Evolutionary conservation across 2,797 vertebrate genomes (phyloP).

Genomic region (Okamejei kenojei): DNA sequence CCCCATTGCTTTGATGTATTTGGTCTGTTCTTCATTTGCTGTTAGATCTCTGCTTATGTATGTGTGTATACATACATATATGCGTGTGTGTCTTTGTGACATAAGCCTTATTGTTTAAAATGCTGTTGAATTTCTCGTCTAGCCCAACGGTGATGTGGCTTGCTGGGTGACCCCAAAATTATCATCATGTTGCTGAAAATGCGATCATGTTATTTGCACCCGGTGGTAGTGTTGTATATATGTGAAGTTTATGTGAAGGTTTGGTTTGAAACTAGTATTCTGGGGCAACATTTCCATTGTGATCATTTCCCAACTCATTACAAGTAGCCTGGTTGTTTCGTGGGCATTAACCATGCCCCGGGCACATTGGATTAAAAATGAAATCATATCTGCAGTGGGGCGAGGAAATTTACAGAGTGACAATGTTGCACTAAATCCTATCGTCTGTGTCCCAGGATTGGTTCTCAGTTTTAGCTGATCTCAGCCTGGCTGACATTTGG

Average conservation of each 20-base stretch:
- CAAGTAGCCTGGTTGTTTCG: not conserved
- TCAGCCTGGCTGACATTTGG: not conserved
- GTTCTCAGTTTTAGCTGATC: not conserved
- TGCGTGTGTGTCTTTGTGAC: not conserved
- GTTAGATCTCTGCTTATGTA: not conserved
- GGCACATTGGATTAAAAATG: not conserved
- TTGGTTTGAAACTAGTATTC: not conserved
- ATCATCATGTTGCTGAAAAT: not conserved
- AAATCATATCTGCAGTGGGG: not conserved
- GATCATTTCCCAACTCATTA: not conserved
- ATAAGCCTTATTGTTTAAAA: constrained; percentile 14
- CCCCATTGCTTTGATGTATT: not conserved
- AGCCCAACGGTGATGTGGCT: constrained; percentile 16
- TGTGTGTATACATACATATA: not conserved
- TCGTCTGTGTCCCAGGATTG: not conserved
- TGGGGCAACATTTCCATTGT: not conserved
- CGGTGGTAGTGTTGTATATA: not conserved
- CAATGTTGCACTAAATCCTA: not conserved
- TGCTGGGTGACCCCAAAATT: not conserved
- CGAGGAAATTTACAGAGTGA: not conserved
- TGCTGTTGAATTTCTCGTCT: not conserved
- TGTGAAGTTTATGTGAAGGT: not conserved
- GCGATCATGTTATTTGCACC: not conserved
- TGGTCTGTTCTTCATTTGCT: constrained; percentile 4
- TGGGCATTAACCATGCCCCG: not conserved